Evolutionary conservation across 2,888 invertebrate genomes (phyloP), one percentile per base, ranked within the genome.

Genomic region (Caenorhabditis sp.): DNA sequence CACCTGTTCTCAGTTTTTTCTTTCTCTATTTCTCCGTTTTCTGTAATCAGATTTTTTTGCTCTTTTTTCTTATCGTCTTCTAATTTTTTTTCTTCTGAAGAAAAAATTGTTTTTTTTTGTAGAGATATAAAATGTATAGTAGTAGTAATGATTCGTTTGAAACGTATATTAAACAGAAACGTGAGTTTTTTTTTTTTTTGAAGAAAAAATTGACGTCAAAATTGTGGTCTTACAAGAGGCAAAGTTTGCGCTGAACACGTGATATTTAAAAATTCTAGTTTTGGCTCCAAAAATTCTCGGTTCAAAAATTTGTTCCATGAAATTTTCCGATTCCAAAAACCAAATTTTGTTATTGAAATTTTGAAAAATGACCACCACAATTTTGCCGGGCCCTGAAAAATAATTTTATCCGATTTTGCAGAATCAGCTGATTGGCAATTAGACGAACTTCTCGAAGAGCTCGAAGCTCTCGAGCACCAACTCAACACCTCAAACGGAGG

Each of bases 401-500:
- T n/a, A n/a, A n/a, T 57, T 36, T 57, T 27, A 14, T 57, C 19
- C 27, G 24, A 53, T 53, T 27, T 71, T 89, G 55, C 89, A 92
- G 96, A 96, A 89, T 94, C 94, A 24, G 95, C 95, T 88, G 96
- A 97, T 89, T 94, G 95, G 61, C 97, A 97, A 90, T 91, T 97
- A 88, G 97, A 97, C 89, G 95, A 95, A 67, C 95, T 97, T 84
- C 91, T 97, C 71, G 95, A 95, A 50, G 97, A 97, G 89, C 91
- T 97, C 63, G 95, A 94, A 89, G 94, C 95, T 62, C 91, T 97
- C 82, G 97, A 95, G 89, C 91, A 91, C n/a, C 88, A 87, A 64
- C 77, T 88, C 53, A 83, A 81, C 69, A 74, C 78, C 24, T 69
- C 84, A 53, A 77, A 70, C 43, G 84, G 82, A 51, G 74, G 81